Evolutionary conservation across 1,140 invertebrate species (phyloP).

Genomic region (Drosophila mayri): DNA sequence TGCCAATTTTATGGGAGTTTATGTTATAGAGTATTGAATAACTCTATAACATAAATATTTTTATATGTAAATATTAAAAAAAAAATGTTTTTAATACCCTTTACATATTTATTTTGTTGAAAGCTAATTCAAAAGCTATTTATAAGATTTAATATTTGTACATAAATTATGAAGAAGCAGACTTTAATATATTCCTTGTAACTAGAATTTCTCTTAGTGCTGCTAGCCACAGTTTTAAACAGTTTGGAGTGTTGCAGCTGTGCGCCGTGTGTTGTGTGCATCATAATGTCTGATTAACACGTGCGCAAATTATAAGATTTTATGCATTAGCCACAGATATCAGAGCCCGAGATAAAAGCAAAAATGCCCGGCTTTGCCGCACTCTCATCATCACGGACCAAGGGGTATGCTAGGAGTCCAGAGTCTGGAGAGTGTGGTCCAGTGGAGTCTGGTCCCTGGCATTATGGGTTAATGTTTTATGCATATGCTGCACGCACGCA

Average conservation of each 20-base stretch:
- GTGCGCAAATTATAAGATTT: conserved; percentile 84
- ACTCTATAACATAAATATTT: too few relatives aligned
- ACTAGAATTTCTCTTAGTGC: conserved; percentile 7
- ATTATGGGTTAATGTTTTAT: conserved; percentile 74
- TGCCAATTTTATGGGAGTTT: too few relatives aligned
- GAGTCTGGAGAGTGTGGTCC: neutral
- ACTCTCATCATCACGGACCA: conserved; percentile 44
- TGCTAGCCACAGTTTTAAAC: conserved; percentile 20
- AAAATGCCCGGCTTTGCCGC: conserved; percentile 68
- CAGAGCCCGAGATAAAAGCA: conserved; percentile 74
- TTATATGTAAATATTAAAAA: too few relatives aligned
- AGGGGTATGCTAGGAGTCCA: neutral
- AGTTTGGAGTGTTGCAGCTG: conserved; percentile 45
- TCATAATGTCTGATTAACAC: conserved; percentile 82
- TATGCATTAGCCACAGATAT: conserved; percentile 83
- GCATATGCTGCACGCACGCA: conserved; percentile 72
- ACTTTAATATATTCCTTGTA: too few relatives aligned
- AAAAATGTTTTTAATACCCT: too few relatives aligned
- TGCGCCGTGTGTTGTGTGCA: conserved; percentile 55
- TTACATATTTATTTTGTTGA: too few relatives aligned
- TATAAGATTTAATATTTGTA: too few relatives aligned
- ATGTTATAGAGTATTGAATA: too few relatives aligned
- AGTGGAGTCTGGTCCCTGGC: conserved; percentile 30
- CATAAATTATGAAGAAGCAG: too few relatives aligned
- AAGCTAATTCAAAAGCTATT: too few relatives aligned